Percentiles rank a stretch among this genome's conserved stretches.
Evolutionary conservation across 2,888 invertebrate genomes (phyloP).

Genomic region (Parnassius mnemosyne): DNA sequence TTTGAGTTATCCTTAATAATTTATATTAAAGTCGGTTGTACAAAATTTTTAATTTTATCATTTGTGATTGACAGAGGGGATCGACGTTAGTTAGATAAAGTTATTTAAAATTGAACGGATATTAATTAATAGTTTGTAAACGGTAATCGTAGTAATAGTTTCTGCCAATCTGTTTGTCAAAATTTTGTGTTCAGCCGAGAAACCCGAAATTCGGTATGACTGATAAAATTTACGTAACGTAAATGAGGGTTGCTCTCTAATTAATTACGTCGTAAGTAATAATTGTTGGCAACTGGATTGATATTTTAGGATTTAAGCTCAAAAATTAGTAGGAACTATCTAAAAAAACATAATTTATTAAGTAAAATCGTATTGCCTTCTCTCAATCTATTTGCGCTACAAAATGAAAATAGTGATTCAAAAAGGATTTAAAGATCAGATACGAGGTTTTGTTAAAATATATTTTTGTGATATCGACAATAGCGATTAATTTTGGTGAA

Average conservation of each 20-base stretch:
- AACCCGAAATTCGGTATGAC: conserved; percentile 30
- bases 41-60: too few species aligned
- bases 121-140: neutral
- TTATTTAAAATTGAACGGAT: too few species aligned
- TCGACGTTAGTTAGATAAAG: too few species aligned
- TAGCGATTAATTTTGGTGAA: too few species aligned
- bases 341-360: conserved; percentile 1
- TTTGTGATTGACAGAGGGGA: too few species aligned
- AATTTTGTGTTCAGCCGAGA: conserved; percentile 22
- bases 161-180: neutral
- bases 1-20: too few species aligned
- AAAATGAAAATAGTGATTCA: neutral
- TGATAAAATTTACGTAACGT: conserved; percentile 55
- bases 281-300: conserved; percentile 39
- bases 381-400: neutral
- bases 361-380: neutral
- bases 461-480: too few species aligned
- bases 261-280: conserved; percentile 48
- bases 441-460: too few species aligned
- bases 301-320: neutral
- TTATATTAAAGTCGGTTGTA: too few species aligned
- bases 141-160: neutral
- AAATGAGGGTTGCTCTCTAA: conserved; percentile 45
- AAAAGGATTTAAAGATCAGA: neutral
- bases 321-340: neutral